Base-by-base conservation (phyloP, 1,140 invertebrate genomes). In the Drosophila leontia region DNA sequence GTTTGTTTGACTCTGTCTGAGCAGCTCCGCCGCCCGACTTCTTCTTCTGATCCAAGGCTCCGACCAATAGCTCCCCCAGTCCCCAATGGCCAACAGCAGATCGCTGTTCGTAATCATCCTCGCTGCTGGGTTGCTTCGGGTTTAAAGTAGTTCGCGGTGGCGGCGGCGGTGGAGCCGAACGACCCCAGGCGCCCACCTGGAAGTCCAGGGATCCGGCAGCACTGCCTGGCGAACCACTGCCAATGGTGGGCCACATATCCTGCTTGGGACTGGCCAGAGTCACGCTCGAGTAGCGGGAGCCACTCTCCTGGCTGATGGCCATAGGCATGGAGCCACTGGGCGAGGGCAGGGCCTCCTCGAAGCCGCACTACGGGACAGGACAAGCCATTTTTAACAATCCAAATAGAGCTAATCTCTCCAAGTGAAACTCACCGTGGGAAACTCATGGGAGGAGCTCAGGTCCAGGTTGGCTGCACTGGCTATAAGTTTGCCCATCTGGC, bases 401-500 rank as follows among this genome's bases (percentile, higher is more conserved):
- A 11, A 37, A n/a, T 37, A 5, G 5, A n/a, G 13, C 1, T 1
- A 11, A 2, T 34, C 1, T 4, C 19, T 19, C 19, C 19, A 8
- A 39, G 13, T 3, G 13, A 59, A 5, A 65, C 85, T 91, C 50
- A 93, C 91, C 47, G 84, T 91, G 13, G 96, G 96, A 93, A 97
- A 97, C 80, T 97, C 95, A 81, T 93, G 92, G 15, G 93, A 92
- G 2, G 95, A 96, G 60, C 94, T 94, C 32, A 96, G 93, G 77
- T 94, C 94, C 8, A 96, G 94, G 59, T 94, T 93, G 42, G 94
- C 94, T 17, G 91, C 88, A 57, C 75, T 90, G 13, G 85, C 78
- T 45, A 93, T 82, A 75, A 94, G 94, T 86, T 94, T 95, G 47
- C 96, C 96, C 94, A 96, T 94, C 80, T 94, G 94, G 56, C 94